Base-by-base conservation (phyloP, 1,140 invertebrate genomes). In the Lepidurus apus region DNA sequence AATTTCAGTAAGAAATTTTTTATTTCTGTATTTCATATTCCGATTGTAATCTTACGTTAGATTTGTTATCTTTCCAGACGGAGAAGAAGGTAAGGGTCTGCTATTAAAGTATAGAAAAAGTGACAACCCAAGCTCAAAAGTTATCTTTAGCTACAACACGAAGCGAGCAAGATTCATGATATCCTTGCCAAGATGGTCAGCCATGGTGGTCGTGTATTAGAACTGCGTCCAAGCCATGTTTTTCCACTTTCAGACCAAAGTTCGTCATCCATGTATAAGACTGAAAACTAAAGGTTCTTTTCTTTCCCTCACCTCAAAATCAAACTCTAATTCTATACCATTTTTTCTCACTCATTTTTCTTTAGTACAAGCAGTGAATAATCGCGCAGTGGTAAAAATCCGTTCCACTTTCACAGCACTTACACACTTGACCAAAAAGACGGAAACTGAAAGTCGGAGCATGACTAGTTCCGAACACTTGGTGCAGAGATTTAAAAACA, bases 401-500 rank as follows among this genome's bases (percentile, higher is more conserved):
- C 13, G 10, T 7, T 11, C 21, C 13, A 65, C 53, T 47, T 17
- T 65, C 53, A 65, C 53, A 17, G 6, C 53, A 65, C 17, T 65
- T 65, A 65, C 53, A 65, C 53, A 65, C n/a, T n/a, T n/a, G 21
- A 21, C 53, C 53, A 65, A 65, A 65, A 65, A 13, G 13, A 34
- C 34, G 34, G 34, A 34, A 65, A 65, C 53, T 21, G 21, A 65
- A 17, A n/a, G 53, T 65, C 53, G 53, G 17, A 9, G 21, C 21
- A 65, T 65, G 53, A 65, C 53, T 65, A 65, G 53, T 65, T 17
- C 53, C 53, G 53, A 65, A 65, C 53, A 65, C 53, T 65, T 65
- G 13, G n/a, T 17, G 53, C 34, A 34, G 34, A 34, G 1, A 4
- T 34, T 34, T 9, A 21, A 65, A 17, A 17, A 65, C 6, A 65